Evolutionary conservation across 2,888 invertebrate species (phyloP), one percentile per base, ranked within the genome.

Genomic region (Papilio gigon): DNA sequence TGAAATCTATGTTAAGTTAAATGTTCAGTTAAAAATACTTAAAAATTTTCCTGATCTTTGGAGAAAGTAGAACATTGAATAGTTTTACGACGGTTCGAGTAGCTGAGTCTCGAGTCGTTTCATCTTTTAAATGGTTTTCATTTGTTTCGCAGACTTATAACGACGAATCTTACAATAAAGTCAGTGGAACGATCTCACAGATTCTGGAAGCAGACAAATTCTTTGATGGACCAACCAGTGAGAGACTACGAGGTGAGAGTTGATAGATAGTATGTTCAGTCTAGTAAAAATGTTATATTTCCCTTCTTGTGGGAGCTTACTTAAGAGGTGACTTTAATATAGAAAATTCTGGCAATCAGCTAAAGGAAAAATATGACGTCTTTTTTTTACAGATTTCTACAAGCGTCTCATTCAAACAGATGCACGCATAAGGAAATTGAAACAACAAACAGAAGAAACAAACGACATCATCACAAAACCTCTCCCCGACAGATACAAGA

Each of bases 321-420:
- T n/a, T n/a, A n/a, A n/a, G n/a, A n/a, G n/a, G n/a, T n/a, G n/a
- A n/a, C n/a, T n/a, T n/a, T n/a, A n/a, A n/a, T n/a, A n/a, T n/a
- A n/a, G n/a, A n/a, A n/a, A n/a, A n/a, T n/a, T n/a, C n/a, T n/a
- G n/a, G n/a, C n/a, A n/a, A n/a, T n/a, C n/a, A n/a, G n/a, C n/a
- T n/a, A n/a, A n/a, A n/a, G n/a, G n/a, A n/a, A n/a, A n/a, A n/a
- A n/a, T n/a, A n/a, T n/a, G n/a, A n/a, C n/a, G n/a, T n/a, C n/a
- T n/a, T n/a, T n/a, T n/a, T n/a, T n/a, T n/a, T n/a, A n/a, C 76
- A 91, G 91, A 86, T 53, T 91, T 91, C 70, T 90, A 86, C 77
- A 85, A 83, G 61, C 88, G 87, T 71, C 79, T 91, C 0, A 71
- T 88, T 2, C 73, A 85, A 75, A 88, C 89, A 0, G 90, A 91